phyloP scores from a whole-genome alignment of 2,113 vertebrate species.

The Hippocampus mohnikei region DNA sequence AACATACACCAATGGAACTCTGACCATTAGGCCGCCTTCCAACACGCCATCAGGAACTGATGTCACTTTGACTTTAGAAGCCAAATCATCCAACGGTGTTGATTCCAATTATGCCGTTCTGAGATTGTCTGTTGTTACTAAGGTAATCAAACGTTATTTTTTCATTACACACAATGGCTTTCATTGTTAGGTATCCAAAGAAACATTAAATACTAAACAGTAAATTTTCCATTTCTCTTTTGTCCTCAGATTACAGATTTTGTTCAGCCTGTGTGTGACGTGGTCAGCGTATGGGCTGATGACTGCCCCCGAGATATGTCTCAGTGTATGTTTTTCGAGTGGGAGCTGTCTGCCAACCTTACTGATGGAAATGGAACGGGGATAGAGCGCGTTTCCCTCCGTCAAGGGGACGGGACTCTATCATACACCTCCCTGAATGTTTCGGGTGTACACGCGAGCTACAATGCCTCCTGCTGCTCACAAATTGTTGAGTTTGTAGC shows the following conservation, averaged over 20 bases:
- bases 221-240: neutral
- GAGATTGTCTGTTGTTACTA: conserved; percentile 61
- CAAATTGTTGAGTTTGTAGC: conserved; percentile 56
- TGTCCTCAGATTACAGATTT: conserved; percentile 67
- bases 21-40: conserved; percentile 51
- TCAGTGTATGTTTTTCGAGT: conserved; percentile 42
- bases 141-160: conserved; percentile 52
- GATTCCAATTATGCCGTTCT: conserved; percentile 67
- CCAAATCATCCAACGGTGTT: conserved; percentile 26
- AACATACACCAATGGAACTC: conserved; percentile 26
- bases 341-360: conserved; percentile 61
- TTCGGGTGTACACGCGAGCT: conserved; percentile 26
- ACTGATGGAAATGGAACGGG: conserved; percentile 63
- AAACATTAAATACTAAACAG: neutral
- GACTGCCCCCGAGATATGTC: conserved; percentile 45
- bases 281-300: conserved; percentile 14
- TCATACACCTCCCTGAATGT: neutral
- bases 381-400: conserved; percentile 38
- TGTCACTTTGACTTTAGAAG: conserved; percentile 65
- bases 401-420: conserved; percentile 52
- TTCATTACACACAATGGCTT: neutral
- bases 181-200: neutral
- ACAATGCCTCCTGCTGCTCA: conserved; percentile 68
- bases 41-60: conserved; percentile 62
- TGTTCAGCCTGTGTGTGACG: conserved; percentile 52